Percentiles rank a stretch among this genome's conserved stretches.
phyloP scores from a whole-genome alignment of 2,888 invertebrate species.

The Limulus polyphemus region DNA sequence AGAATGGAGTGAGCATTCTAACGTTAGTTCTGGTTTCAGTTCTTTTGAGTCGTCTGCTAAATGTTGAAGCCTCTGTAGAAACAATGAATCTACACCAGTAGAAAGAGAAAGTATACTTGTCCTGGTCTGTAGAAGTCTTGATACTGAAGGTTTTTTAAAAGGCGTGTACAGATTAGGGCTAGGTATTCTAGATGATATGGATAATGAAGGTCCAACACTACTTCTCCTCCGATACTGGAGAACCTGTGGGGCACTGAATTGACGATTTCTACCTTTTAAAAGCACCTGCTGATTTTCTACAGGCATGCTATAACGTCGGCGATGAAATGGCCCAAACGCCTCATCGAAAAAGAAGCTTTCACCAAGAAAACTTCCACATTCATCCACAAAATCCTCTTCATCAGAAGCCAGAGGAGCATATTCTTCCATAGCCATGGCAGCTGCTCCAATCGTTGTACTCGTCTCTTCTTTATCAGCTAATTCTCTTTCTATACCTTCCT shows the following conservation, averaged over 20 bases:
- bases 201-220: too few relatives aligned
- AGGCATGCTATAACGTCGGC: conserved; percentile 2
- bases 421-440: background rate
- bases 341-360: too few relatives aligned
- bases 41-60: too few relatives aligned
- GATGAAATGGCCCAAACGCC: too few relatives aligned
- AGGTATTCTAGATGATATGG: too few relatives aligned
- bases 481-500: background rate
- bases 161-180: background rate
- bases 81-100: too few relatives aligned
- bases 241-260: background rate
- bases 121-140: background rate
- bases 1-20: too few relatives aligned
- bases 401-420: background rate
- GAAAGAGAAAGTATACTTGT: background rate
- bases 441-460: background rate
- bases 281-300: background rate
- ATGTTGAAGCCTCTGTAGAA: too few relatives aligned
- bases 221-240: background rate
- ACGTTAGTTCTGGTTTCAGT: too few relatives aligned
- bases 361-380: background rate
- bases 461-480: too few relatives aligned
- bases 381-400: background rate
- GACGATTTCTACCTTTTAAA: background rate
- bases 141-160: background rate